phyloP scores from a whole-genome alignment of 2,113 vertebrate genomes.

The Scortum barcoo region DNA sequence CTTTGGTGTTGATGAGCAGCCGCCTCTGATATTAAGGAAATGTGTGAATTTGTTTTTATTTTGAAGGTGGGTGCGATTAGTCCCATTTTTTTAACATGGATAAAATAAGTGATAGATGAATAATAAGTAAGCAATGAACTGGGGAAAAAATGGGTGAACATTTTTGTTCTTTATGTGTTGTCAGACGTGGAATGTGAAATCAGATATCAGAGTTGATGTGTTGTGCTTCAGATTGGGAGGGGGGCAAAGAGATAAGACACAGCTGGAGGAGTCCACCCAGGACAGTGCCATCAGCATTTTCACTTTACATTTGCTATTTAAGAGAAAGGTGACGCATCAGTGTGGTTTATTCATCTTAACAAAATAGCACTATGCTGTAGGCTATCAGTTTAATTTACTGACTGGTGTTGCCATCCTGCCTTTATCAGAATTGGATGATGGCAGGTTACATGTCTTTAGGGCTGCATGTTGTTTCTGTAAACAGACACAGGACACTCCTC shows the following conservation, averaged over 20 bases:
- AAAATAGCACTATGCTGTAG: neutral
- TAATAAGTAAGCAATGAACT: neutral
- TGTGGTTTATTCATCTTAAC: neutral
- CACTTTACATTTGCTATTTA: neutral
- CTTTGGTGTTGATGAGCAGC: conserved; percentile 51
- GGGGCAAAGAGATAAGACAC: conserved; percentile 43
- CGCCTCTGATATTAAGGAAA: conserved; percentile 9
- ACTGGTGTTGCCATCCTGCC: neutral
- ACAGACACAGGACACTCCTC: conserved; percentile 7
- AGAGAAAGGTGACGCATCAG: neutral
- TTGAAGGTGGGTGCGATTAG: conserved; percentile 4
- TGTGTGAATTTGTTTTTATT: conserved; percentile 46
- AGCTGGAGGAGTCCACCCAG: conserved; percentile 46
- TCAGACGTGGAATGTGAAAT: conserved; percentile 54
- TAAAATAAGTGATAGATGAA: neutral
- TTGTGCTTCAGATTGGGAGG: conserved; percentile 4
- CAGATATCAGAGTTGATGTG: conserved; percentile 47
- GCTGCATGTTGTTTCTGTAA: conserved; percentile 3
- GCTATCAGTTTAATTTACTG: neutral
- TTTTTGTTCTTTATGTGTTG: neutral
- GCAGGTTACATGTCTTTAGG: conserved; percentile 5
- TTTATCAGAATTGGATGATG: neutral
- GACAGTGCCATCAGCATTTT: conserved; percentile 15
- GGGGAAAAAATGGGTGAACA: neutral
- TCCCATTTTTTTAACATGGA: conserved; percentile 12